phyloP scores from a whole-genome alignment of 2,888 invertebrate genomes.

The Tenthredo mesomela region DNA sequence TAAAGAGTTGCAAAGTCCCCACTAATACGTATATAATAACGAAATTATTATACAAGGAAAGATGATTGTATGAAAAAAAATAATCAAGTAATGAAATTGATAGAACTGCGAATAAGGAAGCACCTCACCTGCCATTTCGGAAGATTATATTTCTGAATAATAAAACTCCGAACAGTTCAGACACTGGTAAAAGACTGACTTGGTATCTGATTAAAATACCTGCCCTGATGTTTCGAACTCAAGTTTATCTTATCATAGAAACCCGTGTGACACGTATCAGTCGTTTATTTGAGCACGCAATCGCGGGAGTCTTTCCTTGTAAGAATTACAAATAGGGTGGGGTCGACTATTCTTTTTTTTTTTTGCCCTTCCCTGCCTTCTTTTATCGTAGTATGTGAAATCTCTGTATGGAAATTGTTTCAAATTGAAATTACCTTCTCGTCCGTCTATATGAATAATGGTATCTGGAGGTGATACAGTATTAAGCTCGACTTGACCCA shows the following conservation, averaged over 20 bases:
- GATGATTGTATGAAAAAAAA: background rate
- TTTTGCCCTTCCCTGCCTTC: background rate
- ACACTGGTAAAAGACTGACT: background rate
- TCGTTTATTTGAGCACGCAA: background rate
- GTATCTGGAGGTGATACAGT: background rate
- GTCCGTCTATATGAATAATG: slow-evolving; percentile 29
- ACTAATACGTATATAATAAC: background rate
- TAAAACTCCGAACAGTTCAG: background rate
- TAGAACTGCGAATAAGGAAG: background rate
- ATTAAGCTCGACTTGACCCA: background rate
- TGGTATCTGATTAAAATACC: background rate
- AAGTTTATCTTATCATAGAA: slow-evolving; percentile 11
- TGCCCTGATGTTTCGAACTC: background rate
- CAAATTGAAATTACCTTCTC: slow-evolving; percentile 25
- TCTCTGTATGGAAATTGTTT: background rate
- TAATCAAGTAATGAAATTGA: background rate
- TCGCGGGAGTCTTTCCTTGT: background rate
- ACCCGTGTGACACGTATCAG: background rate
- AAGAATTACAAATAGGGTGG: background rate
- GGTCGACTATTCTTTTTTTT: background rate
- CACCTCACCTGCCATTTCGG: slow-evolving; percentile 20
- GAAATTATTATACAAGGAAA: background rate
- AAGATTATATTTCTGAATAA: background rate
- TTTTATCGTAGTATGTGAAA: background rate
- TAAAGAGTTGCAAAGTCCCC: background rate